phyloP scores from a whole-genome alignment of 2,113 vertebrate species.

The Scolopax mira region DNA sequence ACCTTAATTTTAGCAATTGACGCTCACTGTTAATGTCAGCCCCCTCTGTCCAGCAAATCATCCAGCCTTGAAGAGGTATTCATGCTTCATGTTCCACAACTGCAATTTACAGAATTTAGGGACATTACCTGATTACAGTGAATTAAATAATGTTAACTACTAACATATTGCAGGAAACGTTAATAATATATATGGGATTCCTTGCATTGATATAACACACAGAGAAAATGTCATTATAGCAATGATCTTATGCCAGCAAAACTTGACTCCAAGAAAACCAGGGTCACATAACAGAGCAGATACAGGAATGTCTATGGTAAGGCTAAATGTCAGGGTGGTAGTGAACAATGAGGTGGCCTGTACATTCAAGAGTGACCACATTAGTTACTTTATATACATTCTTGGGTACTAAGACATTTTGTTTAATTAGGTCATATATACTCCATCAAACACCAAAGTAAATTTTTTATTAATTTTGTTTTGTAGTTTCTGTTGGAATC shows the following conservation, averaged over 20 bases:
- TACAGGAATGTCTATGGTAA: neutral
- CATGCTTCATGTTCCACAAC: neutral
- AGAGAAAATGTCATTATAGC: neutral
- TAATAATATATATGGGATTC: neutral
- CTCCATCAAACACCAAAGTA: neutral
- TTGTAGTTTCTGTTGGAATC: neutral
- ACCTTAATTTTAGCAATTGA: neutral
- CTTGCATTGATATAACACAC: neutral
- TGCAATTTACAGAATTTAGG: neutral
- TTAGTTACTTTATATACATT: neutral
- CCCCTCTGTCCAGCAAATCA: neutral
- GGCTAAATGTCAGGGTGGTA: neutral
- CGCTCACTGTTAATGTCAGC: neutral
- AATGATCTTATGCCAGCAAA: neutral
- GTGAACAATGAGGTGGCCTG: neutral
- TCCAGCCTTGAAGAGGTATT: neutral
- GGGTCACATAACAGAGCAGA: neutral
- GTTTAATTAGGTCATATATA: neutral
- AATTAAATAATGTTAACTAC: neutral
- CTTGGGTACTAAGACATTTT: neutral
- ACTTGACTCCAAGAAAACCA: neutral
- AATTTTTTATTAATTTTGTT: neutral
- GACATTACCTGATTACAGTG: neutral
- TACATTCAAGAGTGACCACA: neutral
- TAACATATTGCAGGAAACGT: neutral